phyloP scores from a whole-genome alignment of 2,797 vertebrate genomes.

The Oophaga sylvatica region DNA sequence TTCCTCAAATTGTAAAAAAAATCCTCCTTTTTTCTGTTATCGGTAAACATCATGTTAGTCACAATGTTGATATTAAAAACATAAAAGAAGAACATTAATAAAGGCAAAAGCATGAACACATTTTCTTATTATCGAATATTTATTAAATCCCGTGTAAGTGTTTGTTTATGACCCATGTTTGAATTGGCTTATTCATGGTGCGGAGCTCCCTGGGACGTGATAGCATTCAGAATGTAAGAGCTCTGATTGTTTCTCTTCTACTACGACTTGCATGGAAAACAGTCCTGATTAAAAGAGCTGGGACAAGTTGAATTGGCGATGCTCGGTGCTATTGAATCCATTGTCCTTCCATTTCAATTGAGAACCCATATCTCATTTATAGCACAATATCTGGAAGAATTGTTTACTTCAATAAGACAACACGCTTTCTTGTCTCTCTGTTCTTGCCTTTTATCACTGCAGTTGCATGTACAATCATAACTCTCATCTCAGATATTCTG shows the following conservation, averaged over 20 bases:
- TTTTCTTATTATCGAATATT: constrained; percentile 59
- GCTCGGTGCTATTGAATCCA: constrained; percentile 59
- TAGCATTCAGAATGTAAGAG: constrained; percentile 72
- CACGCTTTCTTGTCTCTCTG: constrained; percentile 59
- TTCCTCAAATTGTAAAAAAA: neutral
- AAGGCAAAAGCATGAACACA: constrained; percentile 50
- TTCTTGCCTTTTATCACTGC: constrained; percentile 57
- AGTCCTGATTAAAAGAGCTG: constrained; percentile 48
- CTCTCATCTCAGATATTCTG: constrained; percentile 62
- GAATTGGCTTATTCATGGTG: constrained; percentile 70
- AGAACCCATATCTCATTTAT: constrained; percentile 65
- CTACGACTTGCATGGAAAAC: constrained; percentile 65
- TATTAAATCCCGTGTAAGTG: constrained; percentile 75
- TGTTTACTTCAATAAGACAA: constrained; percentile 63
- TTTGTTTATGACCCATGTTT: constrained; percentile 69
- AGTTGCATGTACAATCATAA: constrained; percentile 64
- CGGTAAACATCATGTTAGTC: neutral
- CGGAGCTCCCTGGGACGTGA: constrained; percentile 75
- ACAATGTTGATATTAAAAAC: neutral
- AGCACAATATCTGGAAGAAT: constrained; percentile 60
- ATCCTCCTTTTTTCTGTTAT: neutral
- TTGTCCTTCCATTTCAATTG: constrained; percentile 51
- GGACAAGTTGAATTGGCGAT: constrained; percentile 58
- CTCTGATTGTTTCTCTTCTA: constrained; percentile 74
- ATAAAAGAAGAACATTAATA: constrained; percentile 13